Evolutionary conservation across 2,888 invertebrate species (phyloP).

Genomic region (Galeruca laticollis): DNA sequence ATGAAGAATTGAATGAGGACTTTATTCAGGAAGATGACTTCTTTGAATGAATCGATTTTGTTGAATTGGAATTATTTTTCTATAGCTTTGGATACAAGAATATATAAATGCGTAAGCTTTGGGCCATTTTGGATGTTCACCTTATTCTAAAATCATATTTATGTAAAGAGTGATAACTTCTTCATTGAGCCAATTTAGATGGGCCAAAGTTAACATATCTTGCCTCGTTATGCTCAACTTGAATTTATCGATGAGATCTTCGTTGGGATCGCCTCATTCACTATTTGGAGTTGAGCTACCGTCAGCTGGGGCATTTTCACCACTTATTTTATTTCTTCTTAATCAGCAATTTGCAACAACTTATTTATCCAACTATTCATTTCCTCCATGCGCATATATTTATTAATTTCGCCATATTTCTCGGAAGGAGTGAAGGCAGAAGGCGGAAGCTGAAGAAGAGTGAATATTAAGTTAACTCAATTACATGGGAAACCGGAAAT

Average conservation of each 20-base stretch:
- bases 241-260: conserved; percentile 75
- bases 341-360: conserved; percentile 65
- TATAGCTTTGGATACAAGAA: conserved; percentile 93
- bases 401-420: conserved; percentile 59
- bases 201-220: conserved; percentile 85
- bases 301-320: conserved; percentile 75
- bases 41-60: too few species aligned
- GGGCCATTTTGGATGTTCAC: conserved; percentile 74
- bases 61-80: conserved; percentile 82
- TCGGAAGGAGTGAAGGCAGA: too few species aligned
- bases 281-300: conserved; percentile 73
- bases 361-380: conserved; percentile 63
- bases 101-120: conserved; percentile 90
- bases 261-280: conserved; percentile 73
- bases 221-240: conserved; percentile 76
- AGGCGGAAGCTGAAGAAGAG: too few species aligned
- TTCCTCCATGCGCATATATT: conserved; percentile 60
- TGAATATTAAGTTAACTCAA: too few species aligned
- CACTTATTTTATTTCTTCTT: conserved; percentile 68
- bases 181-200: conserved; percentile 95
- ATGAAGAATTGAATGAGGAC: too few species aligned
- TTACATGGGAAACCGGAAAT: too few species aligned
- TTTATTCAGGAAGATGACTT: too few species aligned
- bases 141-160: conserved; percentile 88
- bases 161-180: conserved; percentile 97